phyloP scores from a whole-genome alignment of 2,797 vertebrate species.

The Hapalemur alaotrensis region DNA sequence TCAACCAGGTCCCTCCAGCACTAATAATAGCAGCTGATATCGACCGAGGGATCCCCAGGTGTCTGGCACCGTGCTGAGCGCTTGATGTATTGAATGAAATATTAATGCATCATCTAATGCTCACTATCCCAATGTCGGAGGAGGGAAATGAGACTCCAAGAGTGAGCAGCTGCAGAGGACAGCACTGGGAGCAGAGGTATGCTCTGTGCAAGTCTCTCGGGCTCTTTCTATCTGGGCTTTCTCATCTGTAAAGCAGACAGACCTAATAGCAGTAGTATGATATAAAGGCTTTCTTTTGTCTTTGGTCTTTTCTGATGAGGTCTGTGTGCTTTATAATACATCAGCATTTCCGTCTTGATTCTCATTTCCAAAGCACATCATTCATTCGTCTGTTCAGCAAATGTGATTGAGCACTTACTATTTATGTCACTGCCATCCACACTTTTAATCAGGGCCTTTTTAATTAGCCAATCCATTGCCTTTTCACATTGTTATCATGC shows the following conservation, averaged over 20 bases:
- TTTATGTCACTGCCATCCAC: too few relatives aligned
- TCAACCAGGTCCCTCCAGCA: neutral
- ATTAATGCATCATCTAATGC: neutral
- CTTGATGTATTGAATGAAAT: neutral
- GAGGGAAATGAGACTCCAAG: neutral
- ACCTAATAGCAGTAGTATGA: neutral
- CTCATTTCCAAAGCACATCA: neutral
- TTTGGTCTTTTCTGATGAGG: neutral
- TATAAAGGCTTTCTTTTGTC: neutral
- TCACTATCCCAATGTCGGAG: neutral
- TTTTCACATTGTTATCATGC: neutral
- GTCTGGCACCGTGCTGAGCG: neutral
- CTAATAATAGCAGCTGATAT: neutral
- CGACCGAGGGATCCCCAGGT: neutral
- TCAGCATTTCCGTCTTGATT: neutral
- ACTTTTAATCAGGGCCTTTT: neutral
- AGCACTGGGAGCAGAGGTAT: neutral
- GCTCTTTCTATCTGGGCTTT: neutral
- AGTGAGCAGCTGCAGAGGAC: neutral
- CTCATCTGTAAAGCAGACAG: neutral
- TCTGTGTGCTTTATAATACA: neutral
- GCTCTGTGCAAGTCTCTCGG: neutral
- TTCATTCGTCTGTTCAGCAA: neutral
- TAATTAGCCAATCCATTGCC: neutral
- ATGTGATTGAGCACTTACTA: neutral